Evolutionary conservation across 2,888 invertebrate genomes (phyloP).

Genomic region (Meandrusa payeni): DNA sequence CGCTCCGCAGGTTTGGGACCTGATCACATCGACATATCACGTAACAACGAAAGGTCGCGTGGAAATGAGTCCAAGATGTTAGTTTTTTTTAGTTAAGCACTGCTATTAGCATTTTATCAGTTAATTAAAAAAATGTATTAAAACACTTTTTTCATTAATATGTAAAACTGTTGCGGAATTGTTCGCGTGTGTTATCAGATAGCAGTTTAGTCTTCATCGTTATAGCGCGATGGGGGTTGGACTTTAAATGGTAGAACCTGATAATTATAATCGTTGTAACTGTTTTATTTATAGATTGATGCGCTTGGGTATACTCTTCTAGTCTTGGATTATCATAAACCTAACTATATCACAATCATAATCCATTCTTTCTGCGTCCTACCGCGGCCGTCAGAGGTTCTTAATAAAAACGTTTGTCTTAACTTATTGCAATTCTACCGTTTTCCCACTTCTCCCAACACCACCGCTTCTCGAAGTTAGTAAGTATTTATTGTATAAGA

Average conservation of each 20-base stretch:
- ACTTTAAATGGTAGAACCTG: slow-evolving; percentile 2
- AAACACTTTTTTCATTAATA: slow-evolving; percentile 9
- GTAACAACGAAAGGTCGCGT: slow-evolving; percentile 14
- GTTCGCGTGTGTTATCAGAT: slow-evolving; percentile 13
- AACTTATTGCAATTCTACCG: too few relatives aligned
- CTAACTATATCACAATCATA: neutral
- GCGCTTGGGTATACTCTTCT: neutral
- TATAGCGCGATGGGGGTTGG: neutral
- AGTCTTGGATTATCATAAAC: neutral
- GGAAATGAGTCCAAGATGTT: neutral
- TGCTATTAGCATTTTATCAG: slow-evolving; percentile 15
- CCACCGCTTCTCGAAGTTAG: too few relatives aligned
- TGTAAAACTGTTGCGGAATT: neutral
- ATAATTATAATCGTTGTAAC: slow-evolving; percentile 6
- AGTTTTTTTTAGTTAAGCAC: slow-evolving; percentile 2
- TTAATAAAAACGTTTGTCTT: too few relatives aligned
- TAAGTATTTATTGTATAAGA: too few relatives aligned
- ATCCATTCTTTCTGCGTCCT: too few relatives aligned
- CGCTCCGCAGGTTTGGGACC: neutral
- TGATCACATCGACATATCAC: slow-evolving; percentile 4
- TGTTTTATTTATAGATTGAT: neutral
- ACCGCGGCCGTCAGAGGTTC: too few relatives aligned
- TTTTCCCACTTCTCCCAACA: too few relatives aligned
- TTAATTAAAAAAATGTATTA: slow-evolving; percentile 15
- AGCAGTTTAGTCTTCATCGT: slow-evolving; percentile 12